These are phyloP conservation scores for Tipula vernalis DNA, from an alignment of 2,888 invertebrate species.

Conservation along the genomic window DNA sequence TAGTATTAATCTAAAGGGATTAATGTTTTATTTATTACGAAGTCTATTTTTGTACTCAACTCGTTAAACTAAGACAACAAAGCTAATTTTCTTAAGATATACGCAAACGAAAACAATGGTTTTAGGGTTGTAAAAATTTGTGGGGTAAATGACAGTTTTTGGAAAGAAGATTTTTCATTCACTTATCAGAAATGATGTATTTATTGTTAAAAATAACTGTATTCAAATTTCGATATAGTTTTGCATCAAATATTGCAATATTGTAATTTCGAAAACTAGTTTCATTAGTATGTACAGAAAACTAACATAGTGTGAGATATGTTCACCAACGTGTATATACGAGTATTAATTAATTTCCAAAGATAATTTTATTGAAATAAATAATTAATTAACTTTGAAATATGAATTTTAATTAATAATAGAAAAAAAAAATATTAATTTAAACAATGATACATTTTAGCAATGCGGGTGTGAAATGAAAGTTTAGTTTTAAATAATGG, in stretches of 20 bases:
- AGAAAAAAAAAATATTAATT: background rate
- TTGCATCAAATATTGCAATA: background rate
- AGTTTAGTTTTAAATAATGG: background rate
- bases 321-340: background rate
- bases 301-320: background rate
- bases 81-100: too few relatives aligned
- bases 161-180: too few relatives aligned
- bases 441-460: background rate
- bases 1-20: too few relatives aligned
- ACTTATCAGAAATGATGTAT: too few relatives aligned
- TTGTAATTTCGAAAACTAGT: background rate
- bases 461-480: background rate
- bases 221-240: too few relatives aligned
- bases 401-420: background rate
- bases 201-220: too few relatives aligned
- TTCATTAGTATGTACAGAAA: background rate
- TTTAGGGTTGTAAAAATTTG: too few relatives aligned
- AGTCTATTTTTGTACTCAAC: too few relatives aligned
- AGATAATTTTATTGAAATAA: background rate
- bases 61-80: too few relatives aligned
- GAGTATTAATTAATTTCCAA: background rate
- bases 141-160: too few relatives aligned
- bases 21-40: too few relatives aligned
- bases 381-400: background rate
- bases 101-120: too few relatives aligned